Evolutionary conservation across 2,797 vertebrate genomes (phyloP).

Genomic region (Toxotes lorentzi): DNA sequence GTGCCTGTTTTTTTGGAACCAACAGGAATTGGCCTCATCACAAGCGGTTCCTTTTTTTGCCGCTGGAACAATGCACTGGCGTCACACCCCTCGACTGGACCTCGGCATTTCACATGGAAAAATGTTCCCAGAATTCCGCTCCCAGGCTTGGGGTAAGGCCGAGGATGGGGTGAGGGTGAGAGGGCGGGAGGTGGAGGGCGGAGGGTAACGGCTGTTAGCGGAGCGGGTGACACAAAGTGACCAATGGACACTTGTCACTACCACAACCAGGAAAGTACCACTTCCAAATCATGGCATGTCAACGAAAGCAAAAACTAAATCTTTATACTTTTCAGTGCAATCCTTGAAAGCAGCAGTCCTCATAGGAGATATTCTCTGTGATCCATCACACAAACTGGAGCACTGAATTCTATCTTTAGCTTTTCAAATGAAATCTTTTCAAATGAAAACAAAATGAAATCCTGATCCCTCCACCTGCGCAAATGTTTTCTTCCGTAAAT

Average conservation of each 20-base stretch:
- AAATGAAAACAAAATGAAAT: conserved; percentile 4
- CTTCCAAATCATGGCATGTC: background rate
- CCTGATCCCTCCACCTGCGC: background rate
- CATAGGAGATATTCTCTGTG: background rate
- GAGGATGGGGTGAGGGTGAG: conserved; percentile 82
- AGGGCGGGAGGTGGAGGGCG: conserved; percentile 76
- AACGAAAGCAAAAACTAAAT: conserved; percentile 2
- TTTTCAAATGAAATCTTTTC: background rate
- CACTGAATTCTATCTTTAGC: background rate
- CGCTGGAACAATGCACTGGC: conserved; percentile 88
- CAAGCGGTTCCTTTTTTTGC: conserved; percentile 90
- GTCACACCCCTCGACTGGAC: conserved; percentile 88
- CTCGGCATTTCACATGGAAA: conserved; percentile 89
- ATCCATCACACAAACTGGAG: background rate
- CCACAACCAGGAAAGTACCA: conserved; percentile 22
- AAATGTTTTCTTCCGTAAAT: background rate
- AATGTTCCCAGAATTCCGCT: conserved; percentile 89
- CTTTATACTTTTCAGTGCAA: background rate
- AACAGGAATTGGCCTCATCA: conserved; percentile 89
- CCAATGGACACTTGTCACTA: conserved; percentile 71
- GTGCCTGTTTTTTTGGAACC: conserved; percentile 89
- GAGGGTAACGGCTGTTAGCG: conserved; percentile 61
- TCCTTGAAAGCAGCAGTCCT: background rate
- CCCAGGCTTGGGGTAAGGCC: conserved; percentile 85
- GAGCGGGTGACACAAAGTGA: conserved; percentile 65